Percentiles rank a stretch among this genome's conserved stretches.
Conservation (phyloP, 2,113 vertebrate species). For the Glareola pratincola region DNA sequence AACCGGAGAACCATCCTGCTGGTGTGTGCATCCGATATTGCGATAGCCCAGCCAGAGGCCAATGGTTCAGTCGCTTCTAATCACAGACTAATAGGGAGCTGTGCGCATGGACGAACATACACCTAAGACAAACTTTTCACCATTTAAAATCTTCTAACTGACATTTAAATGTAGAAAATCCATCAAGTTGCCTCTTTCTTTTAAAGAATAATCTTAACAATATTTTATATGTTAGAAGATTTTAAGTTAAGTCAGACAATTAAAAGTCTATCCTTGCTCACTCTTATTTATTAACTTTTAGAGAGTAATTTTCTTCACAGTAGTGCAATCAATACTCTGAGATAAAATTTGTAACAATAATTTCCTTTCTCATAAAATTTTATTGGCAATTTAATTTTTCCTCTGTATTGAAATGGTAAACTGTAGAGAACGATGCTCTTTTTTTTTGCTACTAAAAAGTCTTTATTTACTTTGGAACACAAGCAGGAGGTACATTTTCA, state of each 20-base stretch:
- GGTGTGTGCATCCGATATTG: background rate
- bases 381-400: constrained; percentile 40
- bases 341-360: constrained; percentile 38
- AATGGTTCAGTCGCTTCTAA: background rate
- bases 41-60: background rate
- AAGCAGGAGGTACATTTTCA: constrained; percentile 68
- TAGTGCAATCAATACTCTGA: constrained; percentile 37
- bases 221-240: background rate
- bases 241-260: background rate
- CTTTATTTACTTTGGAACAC: constrained; percentile 65
- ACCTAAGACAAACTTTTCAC: background rate
- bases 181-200: background rate
- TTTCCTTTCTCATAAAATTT: constrained; percentile 24
- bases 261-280: background rate
- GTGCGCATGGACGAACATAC: background rate
- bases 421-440: background rate
- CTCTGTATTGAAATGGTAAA: background rate
- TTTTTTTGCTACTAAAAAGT: constrained; percentile 38
- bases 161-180: background rate
- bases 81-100: background rate
- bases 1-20: background rate
- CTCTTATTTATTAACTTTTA: constrained; percentile 40
- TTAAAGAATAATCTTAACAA: background rate
- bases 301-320: background rate
- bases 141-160: background rate